Evolutionary conservation across 2,888 invertebrate species (phyloP), one percentile per base, ranked within the genome.

Genomic region (Platycheirus albimanus): DNA sequence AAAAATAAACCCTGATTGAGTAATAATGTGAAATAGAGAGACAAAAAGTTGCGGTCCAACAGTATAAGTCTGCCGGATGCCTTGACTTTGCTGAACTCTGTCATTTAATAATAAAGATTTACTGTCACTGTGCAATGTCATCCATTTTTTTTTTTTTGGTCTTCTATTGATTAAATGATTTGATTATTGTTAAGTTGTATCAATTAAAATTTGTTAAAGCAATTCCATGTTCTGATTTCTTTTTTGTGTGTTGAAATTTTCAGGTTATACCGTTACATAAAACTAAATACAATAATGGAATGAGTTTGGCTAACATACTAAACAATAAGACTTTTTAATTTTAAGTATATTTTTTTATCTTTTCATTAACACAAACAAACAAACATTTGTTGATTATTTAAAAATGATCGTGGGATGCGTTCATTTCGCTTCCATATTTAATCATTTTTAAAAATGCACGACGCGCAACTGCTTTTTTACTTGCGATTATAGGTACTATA

Each of bases 261-360:
- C n/a, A n/a, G n/a, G n/a, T n/a, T n/a, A n/a, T n/a, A n/a, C n/a
- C n/a, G 20, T 52, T 33, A n/a, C 24, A 17, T 38, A 45, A 5
- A 3, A 36, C 4, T 24, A 54, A n/a, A n/a, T n/a, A 49, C 38
- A 61, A 47, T 54, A 63, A 67, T 47, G 52, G 74, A 79, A 36
- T 69, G 80, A 80, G 75, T 80, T 80, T 80, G 70, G 38, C 70
- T 80, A 69, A 69, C 75, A 75, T 76, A 76, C 80, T 80, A 58
- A 78, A 61, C 51, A 30, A 17, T 10, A 30, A 6, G 43, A 28
- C 45, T 13, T 8, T 17, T n/a, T 19, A 17, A 13, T 45, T 54
- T 43, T 45, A 67, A n/a, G 24, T 20, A 33, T 51, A 51, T 19
- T 43, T 15, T 19, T 49, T 33, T 69, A 19, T 36, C 19, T 15